phyloP scores from a whole-genome alignment of 2,888 invertebrate genomes.

The Epicampocera succincta region DNA sequence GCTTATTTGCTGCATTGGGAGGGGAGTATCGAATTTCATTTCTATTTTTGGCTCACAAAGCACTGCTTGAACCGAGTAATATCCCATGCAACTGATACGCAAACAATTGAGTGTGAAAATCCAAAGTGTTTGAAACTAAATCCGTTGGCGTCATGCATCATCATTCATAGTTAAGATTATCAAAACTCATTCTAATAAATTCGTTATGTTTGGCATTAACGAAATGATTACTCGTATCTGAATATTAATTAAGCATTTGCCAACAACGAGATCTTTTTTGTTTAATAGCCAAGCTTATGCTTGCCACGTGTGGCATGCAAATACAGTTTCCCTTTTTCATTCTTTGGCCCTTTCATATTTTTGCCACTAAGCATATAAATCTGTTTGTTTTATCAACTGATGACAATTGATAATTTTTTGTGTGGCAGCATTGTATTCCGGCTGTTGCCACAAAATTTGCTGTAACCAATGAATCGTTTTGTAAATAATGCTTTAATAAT shows the following conservation, averaged over 20 bases:
- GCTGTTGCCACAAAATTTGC: constrained; percentile 40
- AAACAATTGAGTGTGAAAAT: constrained; percentile 18
- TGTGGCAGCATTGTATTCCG: constrained; percentile 11
- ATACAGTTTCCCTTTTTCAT: neutral
- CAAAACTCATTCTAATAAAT: neutral
- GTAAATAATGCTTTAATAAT: constrained; percentile 27
- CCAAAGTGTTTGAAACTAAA: neutral
- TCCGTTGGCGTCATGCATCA: constrained; percentile 4
- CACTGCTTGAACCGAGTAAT: no score
- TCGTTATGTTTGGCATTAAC: neutral
- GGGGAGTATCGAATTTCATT: no score
- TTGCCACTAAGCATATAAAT: constrained; percentile 32
- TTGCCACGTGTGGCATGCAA: constrained; percentile 39
- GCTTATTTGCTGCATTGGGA: no score
- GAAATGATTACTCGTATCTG: neutral
- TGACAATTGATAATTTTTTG: constrained; percentile 51
- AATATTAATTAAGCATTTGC: constrained; percentile 14
- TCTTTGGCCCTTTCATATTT: neutral
- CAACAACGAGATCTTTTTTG: neutral
- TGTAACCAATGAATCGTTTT: constrained; percentile 45
- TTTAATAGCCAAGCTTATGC: constrained; percentile 9
- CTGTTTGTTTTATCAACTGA: constrained; percentile 47
- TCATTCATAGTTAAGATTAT: constrained; percentile 11
- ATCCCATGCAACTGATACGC: neutral
- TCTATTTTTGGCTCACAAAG: no score